phyloP scores from a whole-genome alignment of 1,140 invertebrate genomes.

The Batillaria attramentaria region DNA sequence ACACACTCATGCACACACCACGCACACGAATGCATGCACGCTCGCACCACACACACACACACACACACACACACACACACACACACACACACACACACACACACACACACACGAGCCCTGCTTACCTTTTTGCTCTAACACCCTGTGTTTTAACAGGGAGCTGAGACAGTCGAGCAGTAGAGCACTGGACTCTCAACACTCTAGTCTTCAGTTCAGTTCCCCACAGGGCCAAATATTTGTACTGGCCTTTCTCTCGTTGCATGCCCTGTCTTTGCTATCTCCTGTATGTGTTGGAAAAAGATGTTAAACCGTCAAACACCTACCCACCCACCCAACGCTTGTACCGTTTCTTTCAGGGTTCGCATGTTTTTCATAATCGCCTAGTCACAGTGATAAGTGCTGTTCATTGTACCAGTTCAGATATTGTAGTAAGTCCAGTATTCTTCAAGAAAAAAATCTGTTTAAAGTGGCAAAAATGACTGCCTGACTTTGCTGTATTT shows the following conservation, averaged over 20 bases:
- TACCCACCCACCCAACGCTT: neutral
- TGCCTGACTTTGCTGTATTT: neutral
- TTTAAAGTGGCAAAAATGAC: neutral
- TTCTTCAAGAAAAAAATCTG: no score
- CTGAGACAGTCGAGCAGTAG: no score
- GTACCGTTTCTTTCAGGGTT: neutral
- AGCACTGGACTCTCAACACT: no score
- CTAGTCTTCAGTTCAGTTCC: no score
- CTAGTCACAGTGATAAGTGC: no score
- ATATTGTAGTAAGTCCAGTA: no score
- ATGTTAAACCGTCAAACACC: no score
- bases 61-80: constrained; percentile 13
- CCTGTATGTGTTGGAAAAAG: no score
- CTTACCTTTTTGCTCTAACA: neutral
- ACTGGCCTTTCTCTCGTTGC: no score
- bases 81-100: neutral
- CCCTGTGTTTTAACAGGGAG: neutral
- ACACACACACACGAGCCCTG: neutral
- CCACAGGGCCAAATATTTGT: no score
- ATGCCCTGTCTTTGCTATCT: no score
- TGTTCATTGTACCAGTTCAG: no score
- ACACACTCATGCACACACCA: neutral
- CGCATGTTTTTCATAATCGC: neutral
- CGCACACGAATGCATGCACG: neutral
- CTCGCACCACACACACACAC: neutral